A percentile compares a stretch with the other conserved stretches of the same genome.
Evolutionary conservation across 2,113 vertebrate species (phyloP).

Genomic region (Petromus typicus): DNA sequence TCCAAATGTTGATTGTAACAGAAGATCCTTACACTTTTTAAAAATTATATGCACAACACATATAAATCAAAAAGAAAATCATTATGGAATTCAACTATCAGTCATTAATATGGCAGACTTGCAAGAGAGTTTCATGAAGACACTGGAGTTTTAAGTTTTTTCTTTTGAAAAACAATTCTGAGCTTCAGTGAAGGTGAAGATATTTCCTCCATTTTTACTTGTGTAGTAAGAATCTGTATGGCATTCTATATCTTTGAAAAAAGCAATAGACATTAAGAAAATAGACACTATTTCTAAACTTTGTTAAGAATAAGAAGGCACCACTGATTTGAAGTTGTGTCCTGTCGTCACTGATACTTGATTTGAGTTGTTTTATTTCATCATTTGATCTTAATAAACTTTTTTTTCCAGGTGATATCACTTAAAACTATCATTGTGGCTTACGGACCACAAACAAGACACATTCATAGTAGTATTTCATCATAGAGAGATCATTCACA

Average conservation of each 20-base stretch:
- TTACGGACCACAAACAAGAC: conserved; percentile 98
- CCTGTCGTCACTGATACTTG: conserved; percentile 79
- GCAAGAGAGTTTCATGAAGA: conserved; percentile 70
- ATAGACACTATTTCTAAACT: conserved; percentile 88
- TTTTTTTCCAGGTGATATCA: conserved; percentile 62
- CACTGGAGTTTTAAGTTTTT: conserved; percentile 43
- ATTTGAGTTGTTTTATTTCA: conserved; percentile 73
- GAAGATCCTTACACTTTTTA: conserved; percentile 64
- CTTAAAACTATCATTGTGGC: conserved; percentile 85
- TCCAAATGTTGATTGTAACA: conserved; percentile 55
- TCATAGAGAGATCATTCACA: conserved; percentile 97
- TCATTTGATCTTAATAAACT: conserved; percentile 68
- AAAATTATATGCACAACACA: conserved; percentile 33
- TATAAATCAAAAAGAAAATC: conserved; percentile 26
- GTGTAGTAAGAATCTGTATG: conserved; percentile 83
- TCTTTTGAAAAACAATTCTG: conserved; percentile 71
- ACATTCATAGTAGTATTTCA: conserved; percentile 98
- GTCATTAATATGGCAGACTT: conserved; percentile 67
- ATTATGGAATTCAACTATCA: conserved; percentile 25
- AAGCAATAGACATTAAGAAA: conserved; percentile 87
- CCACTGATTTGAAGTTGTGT: conserved; percentile 89
- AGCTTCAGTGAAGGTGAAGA: conserved; percentile 77
- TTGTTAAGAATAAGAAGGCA: conserved; percentile 89
- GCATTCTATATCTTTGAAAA: conserved; percentile 81
- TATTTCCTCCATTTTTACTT: conserved; percentile 77